A percentile compares a stretch with the other conserved stretches of the same genome.
These are phyloP conservation scores for Anhinga anhinga DNA, from an alignment of 2,113 vertebrate species.

Conservation along the genomic window DNA sequence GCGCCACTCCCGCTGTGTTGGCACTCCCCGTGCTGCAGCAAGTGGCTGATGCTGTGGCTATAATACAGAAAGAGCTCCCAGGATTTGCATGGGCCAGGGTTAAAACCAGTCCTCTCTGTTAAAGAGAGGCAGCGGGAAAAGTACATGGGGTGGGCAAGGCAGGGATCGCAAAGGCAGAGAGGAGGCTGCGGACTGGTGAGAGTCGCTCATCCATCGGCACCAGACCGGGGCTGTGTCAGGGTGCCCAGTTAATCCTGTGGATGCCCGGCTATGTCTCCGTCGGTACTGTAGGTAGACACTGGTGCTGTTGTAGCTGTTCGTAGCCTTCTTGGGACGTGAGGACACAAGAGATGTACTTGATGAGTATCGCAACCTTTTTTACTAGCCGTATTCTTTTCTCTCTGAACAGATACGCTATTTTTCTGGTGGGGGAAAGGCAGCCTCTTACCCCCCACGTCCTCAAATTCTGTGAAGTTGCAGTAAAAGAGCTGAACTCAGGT, in stretches of 20 bases:
- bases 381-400: not conserved
- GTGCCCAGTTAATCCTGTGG: rapidly evolving
- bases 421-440: not conserved
- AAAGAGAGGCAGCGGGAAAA: not conserved
- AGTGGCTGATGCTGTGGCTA: not conserved
- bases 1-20: not conserved
- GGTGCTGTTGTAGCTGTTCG: not conserved
- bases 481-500: constrained; percentile 15
- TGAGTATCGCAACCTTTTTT: not conserved
- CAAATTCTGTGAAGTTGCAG: constrained; percentile 15
- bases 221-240: rapidly evolving
- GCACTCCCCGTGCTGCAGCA: not conserved
- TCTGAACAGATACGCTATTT: not conserved
- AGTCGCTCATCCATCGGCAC: rapidly evolving
- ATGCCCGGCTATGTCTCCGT: not conserved
- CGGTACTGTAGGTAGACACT: rapidly evolving
- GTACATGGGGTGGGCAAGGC: rapidly evolving
- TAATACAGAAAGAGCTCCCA: not conserved
- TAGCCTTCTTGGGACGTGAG: not conserved
- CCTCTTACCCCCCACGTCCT: not conserved
- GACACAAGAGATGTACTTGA: not conserved
- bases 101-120: not conserved
- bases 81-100: not conserved
- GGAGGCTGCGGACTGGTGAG: not conserved
- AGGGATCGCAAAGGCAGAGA: not conserved